Evolutionary conservation across 2,888 invertebrate species (phyloP), one percentile per base, ranked within the genome.

Genomic region (Leptinotarsa juncta): DNA sequence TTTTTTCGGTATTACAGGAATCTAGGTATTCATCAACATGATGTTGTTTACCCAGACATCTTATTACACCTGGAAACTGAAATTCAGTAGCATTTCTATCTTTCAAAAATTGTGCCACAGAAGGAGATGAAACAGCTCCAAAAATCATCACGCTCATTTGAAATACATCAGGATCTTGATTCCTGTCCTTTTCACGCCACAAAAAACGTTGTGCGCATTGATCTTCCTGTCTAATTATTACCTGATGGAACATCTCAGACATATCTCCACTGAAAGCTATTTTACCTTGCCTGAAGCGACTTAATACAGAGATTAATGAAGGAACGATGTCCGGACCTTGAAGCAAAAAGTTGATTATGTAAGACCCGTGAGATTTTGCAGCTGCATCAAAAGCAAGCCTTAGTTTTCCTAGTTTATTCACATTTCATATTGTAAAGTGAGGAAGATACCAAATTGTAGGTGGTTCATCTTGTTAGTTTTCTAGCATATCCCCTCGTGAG

Each of bases 71-170:
- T 18, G 51, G 67, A 20, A 20, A 51, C 14, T 51, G 2, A 50
- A 57, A 57, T 4, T 42, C 18, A 20, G 16, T 26, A 42, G 70
- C 70, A 57, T 70, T 70, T 49, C 12, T 70, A 26, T 70, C 62
- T 16, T 70, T 70, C 26, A 70, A 62, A n/a, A 62, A 70, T 60
- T 70, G 42, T 26, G 60, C 70, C n/a, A 42, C 48, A 10, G 70
- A 60, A 60, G 70, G 70, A 1, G 60, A 62, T 18, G 3, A 20
- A 20, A 20, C 20, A 20, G 20, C 20, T 20, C 20, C 20, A 20
- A 20, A 20, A 20, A 20, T 20, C 20, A 20, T 20, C 20, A 20
- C 1, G 20, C 20, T 20, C 20, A 20, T 20, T 20, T 20, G 20
- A 1, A 20, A 20, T 20, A 20, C 20, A 20, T 20, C 20, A 20